Percentiles rank a stretch among this genome's conserved stretches.
Conservation (phyloP, 1,140 invertebrate genomes). For the Lordiphosa collinella region DNA sequence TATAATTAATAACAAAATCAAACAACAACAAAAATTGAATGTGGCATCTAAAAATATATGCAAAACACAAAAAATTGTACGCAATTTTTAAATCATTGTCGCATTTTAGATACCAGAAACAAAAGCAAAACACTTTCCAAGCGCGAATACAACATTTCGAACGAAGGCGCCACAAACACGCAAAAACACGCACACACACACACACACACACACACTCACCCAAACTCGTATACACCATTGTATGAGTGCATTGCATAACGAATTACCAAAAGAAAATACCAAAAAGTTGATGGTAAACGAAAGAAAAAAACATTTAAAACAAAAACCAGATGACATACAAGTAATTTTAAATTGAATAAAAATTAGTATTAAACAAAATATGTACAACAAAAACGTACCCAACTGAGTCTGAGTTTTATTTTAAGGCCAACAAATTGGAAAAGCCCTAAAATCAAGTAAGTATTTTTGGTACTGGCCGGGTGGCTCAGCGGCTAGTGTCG, state of each 20-base stretch:
- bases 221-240: constrained; percentile 9
- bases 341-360: constrained; percentile 78
- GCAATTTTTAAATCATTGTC: constrained; percentile 69
- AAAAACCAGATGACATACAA: constrained; percentile 57
- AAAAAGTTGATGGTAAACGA: constrained; percentile 42
- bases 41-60: constrained; percentile 11
- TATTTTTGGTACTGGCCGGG: too few species aligned
- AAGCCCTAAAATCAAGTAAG: too few species aligned
- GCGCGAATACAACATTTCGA: constrained; percentile 32
- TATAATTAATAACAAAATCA: constrained; percentile 39
- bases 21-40: too few species aligned
- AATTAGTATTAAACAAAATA: constrained; percentile 71
- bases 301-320: constrained; percentile 21
- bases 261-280: constrained; percentile 35
- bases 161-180: constrained; percentile 7
- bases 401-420: constrained; percentile 18
- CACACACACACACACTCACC: constrained; percentile 10
- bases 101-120: constrained; percentile 56
- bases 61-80: constrained; percentile 42
- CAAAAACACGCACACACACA: constrained; percentile 4
- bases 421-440: too few species aligned
- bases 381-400: constrained; percentile 56
- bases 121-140: constrained; percentile 18
- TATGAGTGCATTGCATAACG: constrained; percentile 45
- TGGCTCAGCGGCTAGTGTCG: too few species aligned